Conservation (phyloP, 2,888 invertebrate genomes). For the Aphodius granarius region DNA sequence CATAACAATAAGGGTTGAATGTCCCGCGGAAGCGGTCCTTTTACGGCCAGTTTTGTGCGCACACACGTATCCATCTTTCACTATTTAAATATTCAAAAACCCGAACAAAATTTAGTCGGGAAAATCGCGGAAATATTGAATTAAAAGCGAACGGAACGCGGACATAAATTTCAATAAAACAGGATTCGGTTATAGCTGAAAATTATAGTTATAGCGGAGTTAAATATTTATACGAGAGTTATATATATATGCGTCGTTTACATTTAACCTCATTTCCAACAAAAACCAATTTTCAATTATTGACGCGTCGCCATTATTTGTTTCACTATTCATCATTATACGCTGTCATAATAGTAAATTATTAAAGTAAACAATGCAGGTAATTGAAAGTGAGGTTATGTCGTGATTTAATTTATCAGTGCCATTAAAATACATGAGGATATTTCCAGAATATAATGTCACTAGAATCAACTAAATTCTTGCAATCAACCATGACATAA, state of each 20-base stretch:
- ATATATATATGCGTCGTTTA: background rate
- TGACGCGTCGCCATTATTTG: background rate
- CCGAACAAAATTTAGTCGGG: background rate
- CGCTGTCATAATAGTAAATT: background rate
- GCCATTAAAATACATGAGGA: background rate
- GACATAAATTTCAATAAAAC: conserved; percentile 10
- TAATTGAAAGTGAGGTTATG: background rate
- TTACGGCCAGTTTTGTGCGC: background rate
- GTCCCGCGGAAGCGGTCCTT: conserved; percentile 1
- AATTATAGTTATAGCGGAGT: conserved; percentile 5
- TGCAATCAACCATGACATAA: too few species aligned
- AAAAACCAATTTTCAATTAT: conserved; percentile 9
- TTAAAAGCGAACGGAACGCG: background rate
- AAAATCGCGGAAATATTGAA: background rate
- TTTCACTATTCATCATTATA: background rate
- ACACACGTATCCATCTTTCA: background rate
- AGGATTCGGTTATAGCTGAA: background rate
- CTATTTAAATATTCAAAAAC: background rate
- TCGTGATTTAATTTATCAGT: background rate
- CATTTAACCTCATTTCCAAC: conserved; percentile 5
- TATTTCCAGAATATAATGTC: too few species aligned
- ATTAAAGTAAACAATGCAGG: background rate
- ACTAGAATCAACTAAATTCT: too few species aligned
- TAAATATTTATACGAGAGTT: background rate
- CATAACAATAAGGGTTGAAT: conserved; percentile 18